phyloP scores from a whole-genome alignment of 2,797 vertebrate genomes.

The Salmo trutta region DNA sequence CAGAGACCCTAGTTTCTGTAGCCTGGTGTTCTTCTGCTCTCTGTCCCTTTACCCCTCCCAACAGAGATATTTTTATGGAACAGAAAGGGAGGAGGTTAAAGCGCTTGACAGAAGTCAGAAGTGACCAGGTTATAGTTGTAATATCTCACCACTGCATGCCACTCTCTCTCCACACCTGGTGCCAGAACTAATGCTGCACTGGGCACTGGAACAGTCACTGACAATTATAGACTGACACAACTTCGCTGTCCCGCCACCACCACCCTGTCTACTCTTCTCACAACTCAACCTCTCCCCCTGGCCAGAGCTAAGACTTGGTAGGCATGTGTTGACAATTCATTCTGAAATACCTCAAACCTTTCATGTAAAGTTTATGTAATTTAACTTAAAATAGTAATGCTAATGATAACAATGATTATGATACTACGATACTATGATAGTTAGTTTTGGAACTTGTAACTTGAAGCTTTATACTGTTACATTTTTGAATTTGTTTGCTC shows the following conservation, averaged over 20 bases:
- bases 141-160: slow-evolving; percentile 41
- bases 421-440: slow-evolving; percentile 89
- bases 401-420: slow-evolving; percentile 81
- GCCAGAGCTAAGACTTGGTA: slow-evolving; percentile 78
- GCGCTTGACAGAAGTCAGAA: slow-evolving; percentile 46
- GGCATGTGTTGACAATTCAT: slow-evolving; percentile 98
- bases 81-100: slow-evolving; percentile 69
- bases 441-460: slow-evolving; percentile 99
- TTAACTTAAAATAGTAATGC: slow-evolving; percentile 83
- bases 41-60: slow-evolving; percentile 63
- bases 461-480: slow-evolving; percentile 99
- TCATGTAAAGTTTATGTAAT: slow-evolving; percentile 99
- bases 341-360: slow-evolving; percentile 99
- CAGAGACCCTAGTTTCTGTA: slow-evolving; percentile 39
- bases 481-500: slow-evolving; percentile 86
- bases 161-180: slow-evolving; percentile 53
- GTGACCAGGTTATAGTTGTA: slow-evolving; percentile 46
- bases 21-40: slow-evolving; percentile 52
- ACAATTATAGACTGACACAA: slow-evolving; percentile 60
- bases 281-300: slow-evolving; percentile 46
- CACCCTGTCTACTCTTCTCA: slow-evolving; percentile 44
- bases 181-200: slow-evolving; percentile 71
- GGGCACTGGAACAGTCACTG: slow-evolving; percentile 62
- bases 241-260: slow-evolving; percentile 57
- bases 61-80: slow-evolving; percentile 80